Conservation (phyloP, 2,888 invertebrate genomes). For the Lycia hirtaria region DNA sequence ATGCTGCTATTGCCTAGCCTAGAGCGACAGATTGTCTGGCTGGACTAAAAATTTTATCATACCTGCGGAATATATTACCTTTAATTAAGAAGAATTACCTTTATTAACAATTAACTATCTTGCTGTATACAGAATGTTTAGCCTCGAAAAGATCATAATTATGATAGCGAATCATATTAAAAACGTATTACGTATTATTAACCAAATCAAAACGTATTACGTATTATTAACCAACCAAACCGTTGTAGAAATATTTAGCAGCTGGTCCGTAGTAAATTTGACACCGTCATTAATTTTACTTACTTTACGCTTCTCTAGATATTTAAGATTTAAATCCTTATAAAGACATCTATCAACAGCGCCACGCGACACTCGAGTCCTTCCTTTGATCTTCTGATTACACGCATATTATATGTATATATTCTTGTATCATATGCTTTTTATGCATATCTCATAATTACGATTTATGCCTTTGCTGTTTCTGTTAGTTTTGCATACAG, state of each 20-base stretch:
- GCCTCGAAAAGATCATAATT: no score
- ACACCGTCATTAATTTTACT: constrained; percentile 35
- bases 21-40: constrained; percentile 5
- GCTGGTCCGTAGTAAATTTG: constrained; percentile 23
- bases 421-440: constrained; percentile 39
- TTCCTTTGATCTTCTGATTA: constrained; percentile 54
- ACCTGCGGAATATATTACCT: background rate
- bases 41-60: background rate
- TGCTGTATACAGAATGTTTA: no score
- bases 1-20: constrained; percentile 9
- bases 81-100: constrained; percentile 3
- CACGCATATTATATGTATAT: constrained; percentile 48
- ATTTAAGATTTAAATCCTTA: constrained; percentile 44
- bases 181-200: no score
- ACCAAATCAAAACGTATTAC: no score
- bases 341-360: constrained; percentile 65
- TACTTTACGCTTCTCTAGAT: constrained; percentile 32
- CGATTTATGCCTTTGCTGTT: constrained; percentile 55
- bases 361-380: constrained; percentile 54
- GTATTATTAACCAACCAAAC: no score
- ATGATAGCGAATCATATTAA: no score
- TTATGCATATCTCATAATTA: constrained; percentile 55
- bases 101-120: no score
- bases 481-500: constrained; percentile 21
- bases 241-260: constrained; percentile 9